These are phyloP conservation scores for Leucosticte australis DNA, from an alignment of 2,113 vertebrate species.

Conservation along the genomic window DNA sequence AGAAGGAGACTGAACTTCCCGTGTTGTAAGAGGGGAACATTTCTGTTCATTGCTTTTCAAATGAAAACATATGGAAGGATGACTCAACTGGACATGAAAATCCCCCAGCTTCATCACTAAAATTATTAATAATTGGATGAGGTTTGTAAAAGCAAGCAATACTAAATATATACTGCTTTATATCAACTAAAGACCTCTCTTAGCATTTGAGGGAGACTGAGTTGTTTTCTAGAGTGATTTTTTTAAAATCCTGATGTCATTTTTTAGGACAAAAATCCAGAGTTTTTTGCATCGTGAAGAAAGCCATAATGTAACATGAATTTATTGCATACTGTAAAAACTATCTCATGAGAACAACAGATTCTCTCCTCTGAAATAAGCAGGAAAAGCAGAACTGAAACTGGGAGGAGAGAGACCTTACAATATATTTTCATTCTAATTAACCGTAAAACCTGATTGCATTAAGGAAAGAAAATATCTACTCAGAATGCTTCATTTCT, in stretches of 20 bases:
- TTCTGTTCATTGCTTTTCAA: conserved; percentile 24
- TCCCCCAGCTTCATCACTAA: background rate
- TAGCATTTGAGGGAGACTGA: background rate
- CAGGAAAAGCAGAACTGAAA: background rate
- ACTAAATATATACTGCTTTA: background rate
- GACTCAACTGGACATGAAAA: background rate
- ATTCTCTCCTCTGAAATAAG: background rate
- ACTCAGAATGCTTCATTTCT: background rate
- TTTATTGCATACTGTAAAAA: background rate
- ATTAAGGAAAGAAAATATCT: background rate
- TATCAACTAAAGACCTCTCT: background rate
- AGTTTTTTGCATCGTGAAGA: background rate
- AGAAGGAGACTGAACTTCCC: background rate
- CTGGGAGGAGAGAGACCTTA: fast-evolving
- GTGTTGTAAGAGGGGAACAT: background rate
- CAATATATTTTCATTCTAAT: background rate
- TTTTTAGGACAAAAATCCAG: background rate
- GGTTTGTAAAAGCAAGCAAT: background rate
- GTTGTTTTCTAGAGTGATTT: background rate
- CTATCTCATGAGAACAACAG: background rate
- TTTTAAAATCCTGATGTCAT: background rate
- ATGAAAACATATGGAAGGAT: conserved; percentile 35
- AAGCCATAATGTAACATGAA: background rate
- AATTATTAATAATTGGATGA: background rate
- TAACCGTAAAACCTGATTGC: background rate